Conservation (phyloP, 2,113 vertebrate genomes). For the Callionymus lyra region DNA sequence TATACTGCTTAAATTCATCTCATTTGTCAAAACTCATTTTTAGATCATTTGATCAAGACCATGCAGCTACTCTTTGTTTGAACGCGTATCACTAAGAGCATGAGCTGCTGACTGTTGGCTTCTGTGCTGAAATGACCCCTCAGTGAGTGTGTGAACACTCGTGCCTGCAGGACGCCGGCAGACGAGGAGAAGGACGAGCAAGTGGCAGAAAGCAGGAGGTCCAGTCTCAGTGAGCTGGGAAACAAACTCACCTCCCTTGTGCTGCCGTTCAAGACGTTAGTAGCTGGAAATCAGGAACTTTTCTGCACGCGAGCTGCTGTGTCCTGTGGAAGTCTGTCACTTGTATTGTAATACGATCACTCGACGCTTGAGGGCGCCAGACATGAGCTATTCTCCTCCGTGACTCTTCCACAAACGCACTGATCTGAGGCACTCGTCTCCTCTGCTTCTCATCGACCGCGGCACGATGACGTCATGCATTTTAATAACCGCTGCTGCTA, state of each 20-base stretch:
- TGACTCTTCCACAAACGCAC: background rate
- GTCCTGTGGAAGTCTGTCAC: slow-evolving; percentile 32
- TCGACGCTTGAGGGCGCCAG: too few relatives aligned
- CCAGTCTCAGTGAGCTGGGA: slow-evolving; percentile 75
- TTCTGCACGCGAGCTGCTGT: too few relatives aligned
- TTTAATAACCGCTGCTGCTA: slow-evolving; percentile 8
- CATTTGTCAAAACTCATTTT: too few relatives aligned
- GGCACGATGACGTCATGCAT: slow-evolving; percentile 14
- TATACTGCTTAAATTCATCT: too few relatives aligned
- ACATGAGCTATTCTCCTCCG: too few relatives aligned
- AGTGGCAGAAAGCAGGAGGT: slow-evolving; percentile 59
- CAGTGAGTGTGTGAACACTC: slow-evolving; percentile 39
- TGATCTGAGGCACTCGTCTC: background rate
- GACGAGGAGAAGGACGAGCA: slow-evolving; percentile 57
- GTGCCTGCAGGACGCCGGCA: slow-evolving; percentile 57
- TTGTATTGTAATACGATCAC: slow-evolving; percentile 5
- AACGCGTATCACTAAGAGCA: too few relatives aligned
- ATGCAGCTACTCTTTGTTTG: too few relatives aligned
- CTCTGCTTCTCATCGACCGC: background rate
- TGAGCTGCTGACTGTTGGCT: too few relatives aligned
- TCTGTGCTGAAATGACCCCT: slow-evolving; percentile 3
- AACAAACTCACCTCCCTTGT: slow-evolving; percentile 61
- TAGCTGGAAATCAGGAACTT: slow-evolving; percentile 18
- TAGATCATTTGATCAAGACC: too few relatives aligned
- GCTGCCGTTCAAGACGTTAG: slow-evolving; percentile 66